Evolutionary conservation across 2,113 vertebrate species (phyloP).

Genomic region (Rana temporaria): DNA sequence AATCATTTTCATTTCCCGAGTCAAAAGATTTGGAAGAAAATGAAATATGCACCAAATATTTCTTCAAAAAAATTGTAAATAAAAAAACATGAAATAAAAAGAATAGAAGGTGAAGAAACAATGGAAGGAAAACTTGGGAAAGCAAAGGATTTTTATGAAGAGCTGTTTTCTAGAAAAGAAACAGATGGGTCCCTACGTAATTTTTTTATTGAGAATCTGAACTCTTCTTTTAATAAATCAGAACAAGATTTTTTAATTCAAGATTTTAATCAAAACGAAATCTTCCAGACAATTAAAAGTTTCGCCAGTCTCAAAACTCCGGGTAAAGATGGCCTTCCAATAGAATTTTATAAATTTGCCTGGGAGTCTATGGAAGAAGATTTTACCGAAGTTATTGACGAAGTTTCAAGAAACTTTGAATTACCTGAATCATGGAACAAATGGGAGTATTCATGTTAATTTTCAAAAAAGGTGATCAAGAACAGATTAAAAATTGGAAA

Average conservation of each 20-base stretch:
- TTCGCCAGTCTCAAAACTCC: neutral
- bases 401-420: neutral
- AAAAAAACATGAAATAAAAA: too few species aligned
- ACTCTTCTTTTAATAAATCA: neutral
- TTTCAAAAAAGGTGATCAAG: neutral
- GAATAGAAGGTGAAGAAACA: neutral
- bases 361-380: neutral
- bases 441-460: neutral
- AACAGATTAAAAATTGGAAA: neutral
- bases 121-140: neutral
- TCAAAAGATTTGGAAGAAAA: neutral
- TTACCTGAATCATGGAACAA: neutral
- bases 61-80: too few species aligned
- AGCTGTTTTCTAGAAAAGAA: neutral
- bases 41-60: neutral
- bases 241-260: neutral
- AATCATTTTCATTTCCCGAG: neutral
- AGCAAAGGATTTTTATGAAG: neutral
- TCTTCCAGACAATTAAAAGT: neutral
- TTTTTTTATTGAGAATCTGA: neutral
- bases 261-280: neutral
- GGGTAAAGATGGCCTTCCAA: neutral
- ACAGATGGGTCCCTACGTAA: neutral
- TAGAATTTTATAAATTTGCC: conserved; percentile 2
- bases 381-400: neutral